phyloP scores from a whole-genome alignment of 1,140 invertebrate genomes.

The Aphidius ervi region DNA sequence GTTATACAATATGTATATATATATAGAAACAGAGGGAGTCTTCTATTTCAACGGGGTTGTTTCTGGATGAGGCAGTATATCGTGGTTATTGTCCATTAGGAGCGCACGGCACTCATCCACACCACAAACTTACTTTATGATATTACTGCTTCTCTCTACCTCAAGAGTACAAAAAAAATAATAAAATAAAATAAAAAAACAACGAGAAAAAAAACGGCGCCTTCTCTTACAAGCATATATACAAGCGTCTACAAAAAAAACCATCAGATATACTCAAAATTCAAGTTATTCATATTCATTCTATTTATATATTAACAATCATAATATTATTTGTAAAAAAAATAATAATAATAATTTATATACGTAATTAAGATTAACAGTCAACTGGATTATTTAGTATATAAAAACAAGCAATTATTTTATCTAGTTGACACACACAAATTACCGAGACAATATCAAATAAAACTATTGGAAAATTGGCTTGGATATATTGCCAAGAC shows the following conservation, averaged over 20 bases:
- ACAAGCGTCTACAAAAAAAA: not conserved
- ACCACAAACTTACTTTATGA: slow-evolving; percentile 48
- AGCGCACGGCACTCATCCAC: slow-evolving; percentile 40
- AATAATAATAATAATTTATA: too few relatives aligned
- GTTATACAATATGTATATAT: too few relatives aligned
- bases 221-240: not conserved
- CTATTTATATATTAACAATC: too few relatives aligned
- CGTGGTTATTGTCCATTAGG: slow-evolving; percentile 49
- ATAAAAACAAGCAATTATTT: too few relatives aligned
- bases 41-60: slow-evolving; percentile 21
- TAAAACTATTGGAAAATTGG: slow-evolving; percentile 11
- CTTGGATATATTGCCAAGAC: slow-evolving; percentile 19
- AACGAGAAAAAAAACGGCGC: not conserved
- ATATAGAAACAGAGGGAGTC: slow-evolving; percentile 22
- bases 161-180: too few relatives aligned
- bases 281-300: too few relatives aligned
- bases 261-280: too few relatives aligned
- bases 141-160: slow-evolving; percentile 28
- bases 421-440: too few relatives aligned
- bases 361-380: too few relatives aligned
- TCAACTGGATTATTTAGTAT: too few relatives aligned
- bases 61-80: slow-evolving; percentile 43
- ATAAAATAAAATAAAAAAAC: not conserved
- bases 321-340: too few relatives aligned
- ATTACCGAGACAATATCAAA: slow-evolving; percentile 3